A percentile compares a stretch with the other conserved stretches of the same genome.
phyloP scores from a whole-genome alignment of 2,113 vertebrate species.

The Dicrurus megarhynchus region DNA sequence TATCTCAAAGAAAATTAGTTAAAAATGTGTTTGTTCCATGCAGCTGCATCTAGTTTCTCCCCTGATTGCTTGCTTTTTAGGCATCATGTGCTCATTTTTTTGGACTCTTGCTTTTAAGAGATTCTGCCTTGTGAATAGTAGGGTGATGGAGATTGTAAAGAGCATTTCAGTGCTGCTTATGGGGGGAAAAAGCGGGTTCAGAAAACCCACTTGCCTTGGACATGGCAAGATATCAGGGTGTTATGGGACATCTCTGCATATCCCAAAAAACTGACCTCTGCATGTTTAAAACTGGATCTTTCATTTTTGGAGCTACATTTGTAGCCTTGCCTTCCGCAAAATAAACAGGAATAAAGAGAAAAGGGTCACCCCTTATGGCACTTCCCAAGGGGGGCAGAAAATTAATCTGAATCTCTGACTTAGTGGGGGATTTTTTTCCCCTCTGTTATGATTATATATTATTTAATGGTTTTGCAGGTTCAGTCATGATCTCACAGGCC shows the following conservation, averaged over 20 bases:
- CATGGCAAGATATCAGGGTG: neutral
- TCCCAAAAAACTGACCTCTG: neutral
- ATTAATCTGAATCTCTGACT: neutral
- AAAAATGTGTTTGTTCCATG: neutral
- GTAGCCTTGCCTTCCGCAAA: neutral
- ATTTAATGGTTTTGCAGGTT: neutral
- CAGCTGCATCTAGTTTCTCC: neutral
- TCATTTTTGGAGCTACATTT: neutral
- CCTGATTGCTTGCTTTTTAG: neutral
- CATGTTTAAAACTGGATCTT: neutral
- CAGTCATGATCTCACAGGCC: neutral
- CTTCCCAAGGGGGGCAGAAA: neutral
- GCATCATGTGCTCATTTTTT: neutral
- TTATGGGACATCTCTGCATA: accelerated
- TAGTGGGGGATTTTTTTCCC: neutral
- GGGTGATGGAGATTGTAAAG: neutral
- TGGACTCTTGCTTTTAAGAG: neutral
- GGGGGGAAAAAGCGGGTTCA: accelerated
- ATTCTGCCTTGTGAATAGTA: neutral
- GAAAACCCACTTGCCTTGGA: neutral
- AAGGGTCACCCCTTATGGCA: neutral
- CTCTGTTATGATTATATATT: neutral
- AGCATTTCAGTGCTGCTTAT: neutral
- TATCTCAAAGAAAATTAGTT: neutral
- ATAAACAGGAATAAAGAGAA: neutral